Percentiles rank a stretch among this genome's conserved stretches.
Evolutionary conservation across 2,888 invertebrate species (phyloP).

Genomic region (Harmothoe impar): DNA sequence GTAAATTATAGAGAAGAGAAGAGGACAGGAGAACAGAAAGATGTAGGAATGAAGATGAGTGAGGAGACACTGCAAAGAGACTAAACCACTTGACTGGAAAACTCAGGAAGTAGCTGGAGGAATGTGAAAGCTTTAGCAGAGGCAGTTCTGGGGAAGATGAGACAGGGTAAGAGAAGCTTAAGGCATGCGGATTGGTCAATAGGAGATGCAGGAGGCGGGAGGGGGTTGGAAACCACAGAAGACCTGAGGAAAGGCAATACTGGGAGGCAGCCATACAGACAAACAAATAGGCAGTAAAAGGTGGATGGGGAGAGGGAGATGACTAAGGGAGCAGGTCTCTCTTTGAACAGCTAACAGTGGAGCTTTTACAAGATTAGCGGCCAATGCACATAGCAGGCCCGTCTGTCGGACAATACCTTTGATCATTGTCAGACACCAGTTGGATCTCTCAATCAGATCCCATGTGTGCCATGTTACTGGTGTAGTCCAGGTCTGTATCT

Average conservation of each 20-base stretch:
- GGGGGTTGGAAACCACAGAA: background rate
- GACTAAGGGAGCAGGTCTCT: background rate
- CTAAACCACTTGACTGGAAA: no score
- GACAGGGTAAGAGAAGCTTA: background rate
- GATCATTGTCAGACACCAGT: background rate
- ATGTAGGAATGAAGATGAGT: no score
- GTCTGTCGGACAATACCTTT: background rate
- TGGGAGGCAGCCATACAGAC: background rate
- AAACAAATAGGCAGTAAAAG: background rate
- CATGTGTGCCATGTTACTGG: background rate
- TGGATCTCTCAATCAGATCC: slow-evolving; percentile 4
- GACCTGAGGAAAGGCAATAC: background rate
- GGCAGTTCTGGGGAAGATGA: background rate
- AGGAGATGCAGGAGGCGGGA: background rate
- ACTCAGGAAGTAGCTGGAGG: no score
- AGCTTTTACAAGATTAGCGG: background rate
- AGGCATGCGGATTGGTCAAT: background rate
- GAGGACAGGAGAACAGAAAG: no score
- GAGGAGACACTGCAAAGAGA: no score
- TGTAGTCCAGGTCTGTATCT: no score
- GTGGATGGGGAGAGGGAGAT: background rate
- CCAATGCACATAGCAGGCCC: background rate
- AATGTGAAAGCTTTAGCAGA: no score
- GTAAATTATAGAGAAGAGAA: no score
- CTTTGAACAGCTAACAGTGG: background rate